These are phyloP conservation scores for Aegithalos caudatus DNA, from an alignment of 2,113 vertebrate genomes.

Conservation along the genomic window DNA sequence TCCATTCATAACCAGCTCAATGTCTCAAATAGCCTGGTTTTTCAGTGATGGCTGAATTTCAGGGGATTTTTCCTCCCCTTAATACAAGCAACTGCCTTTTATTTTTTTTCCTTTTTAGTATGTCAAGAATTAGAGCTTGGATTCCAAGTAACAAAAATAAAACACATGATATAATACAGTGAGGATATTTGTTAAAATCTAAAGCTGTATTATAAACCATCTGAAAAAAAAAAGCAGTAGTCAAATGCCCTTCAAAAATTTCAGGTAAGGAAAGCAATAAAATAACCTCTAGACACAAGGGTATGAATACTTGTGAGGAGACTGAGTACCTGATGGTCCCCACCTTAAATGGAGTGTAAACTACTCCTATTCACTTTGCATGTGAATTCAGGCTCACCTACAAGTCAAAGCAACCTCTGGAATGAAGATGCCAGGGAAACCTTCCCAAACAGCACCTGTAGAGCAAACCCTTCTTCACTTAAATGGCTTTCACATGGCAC, in stretches of 20 bases:
- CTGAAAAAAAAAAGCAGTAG: not conserved
- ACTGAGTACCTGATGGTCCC: not conserved
- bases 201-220: not conserved
- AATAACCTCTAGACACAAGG: not conserved
- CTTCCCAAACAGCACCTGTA: not conserved
- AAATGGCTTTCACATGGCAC: not conserved
- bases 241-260: not conserved
- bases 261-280: not conserved
- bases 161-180: fast-evolving
- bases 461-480: not conserved
- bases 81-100: fast-evolving
- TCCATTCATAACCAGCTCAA: not conserved
- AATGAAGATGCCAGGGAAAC: not conserved
- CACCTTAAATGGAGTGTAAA: not conserved
- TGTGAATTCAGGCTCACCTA: not conserved
- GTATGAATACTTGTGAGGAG: not conserved
- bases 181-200: not conserved
- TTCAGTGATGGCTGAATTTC: not conserved
- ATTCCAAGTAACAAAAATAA: not conserved
- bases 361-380: not conserved
- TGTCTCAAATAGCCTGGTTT: not conserved
- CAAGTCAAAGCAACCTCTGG: not conserved
- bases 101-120: not conserved
- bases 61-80: not conserved
- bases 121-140: not conserved